A percentile compares a stretch with the other conserved stretches of the same genome.
Evolutionary conservation across 2,797 vertebrate genomes (phyloP).

Genomic region (Gila robusta): DNA sequence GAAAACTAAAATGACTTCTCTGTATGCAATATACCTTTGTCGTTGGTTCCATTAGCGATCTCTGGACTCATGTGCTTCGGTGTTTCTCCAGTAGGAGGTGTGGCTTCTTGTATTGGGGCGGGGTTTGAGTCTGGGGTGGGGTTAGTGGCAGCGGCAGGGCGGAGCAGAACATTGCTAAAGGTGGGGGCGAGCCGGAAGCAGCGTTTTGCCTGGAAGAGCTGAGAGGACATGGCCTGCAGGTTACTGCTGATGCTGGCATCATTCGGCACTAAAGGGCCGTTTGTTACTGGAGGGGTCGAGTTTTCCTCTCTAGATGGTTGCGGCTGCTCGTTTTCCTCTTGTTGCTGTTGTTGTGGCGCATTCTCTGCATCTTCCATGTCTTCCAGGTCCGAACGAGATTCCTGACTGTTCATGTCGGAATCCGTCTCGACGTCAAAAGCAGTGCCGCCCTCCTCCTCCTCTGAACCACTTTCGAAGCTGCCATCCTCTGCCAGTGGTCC

Average conservation of each 20-base stretch:
- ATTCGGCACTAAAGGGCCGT: constrained; percentile 78
- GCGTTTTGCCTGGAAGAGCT: constrained; percentile 95
- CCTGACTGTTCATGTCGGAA: constrained; percentile 99
- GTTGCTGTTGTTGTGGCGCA: constrained; percentile 54
- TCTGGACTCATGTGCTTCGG: constrained; percentile 61
- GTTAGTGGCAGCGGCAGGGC: constrained; percentile 72
- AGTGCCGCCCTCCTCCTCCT: constrained; percentile 87
- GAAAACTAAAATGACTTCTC: background rate
- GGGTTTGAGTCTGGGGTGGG: constrained; percentile 62
- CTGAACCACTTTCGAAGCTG: constrained; percentile 87
- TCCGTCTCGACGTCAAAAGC: constrained; percentile 96
- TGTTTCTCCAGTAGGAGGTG: constrained; percentile 71
- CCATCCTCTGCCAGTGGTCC: constrained; percentile 78
- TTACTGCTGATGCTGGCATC: constrained; percentile 96
- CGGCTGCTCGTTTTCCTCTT: constrained; percentile 55
- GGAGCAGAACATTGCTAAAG: constrained; percentile 92
- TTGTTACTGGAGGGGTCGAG: constrained; percentile 76
- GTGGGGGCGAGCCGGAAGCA: constrained; percentile 96
- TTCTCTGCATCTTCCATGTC: constrained; percentile 90
- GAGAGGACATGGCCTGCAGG: constrained; percentile 96
- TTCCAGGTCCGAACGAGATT: constrained; percentile 95
- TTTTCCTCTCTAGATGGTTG: constrained; percentile 65
- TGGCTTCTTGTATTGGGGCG: constrained; percentile 66
- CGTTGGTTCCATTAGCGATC: constrained; percentile 79
- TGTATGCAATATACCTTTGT: constrained; percentile 71